A percentile compares a stretch with the other conserved stretches of the same genome.
Conservation (phyloP, 2,113 vertebrate genomes). For the Mesocricetus auratus region DNA sequence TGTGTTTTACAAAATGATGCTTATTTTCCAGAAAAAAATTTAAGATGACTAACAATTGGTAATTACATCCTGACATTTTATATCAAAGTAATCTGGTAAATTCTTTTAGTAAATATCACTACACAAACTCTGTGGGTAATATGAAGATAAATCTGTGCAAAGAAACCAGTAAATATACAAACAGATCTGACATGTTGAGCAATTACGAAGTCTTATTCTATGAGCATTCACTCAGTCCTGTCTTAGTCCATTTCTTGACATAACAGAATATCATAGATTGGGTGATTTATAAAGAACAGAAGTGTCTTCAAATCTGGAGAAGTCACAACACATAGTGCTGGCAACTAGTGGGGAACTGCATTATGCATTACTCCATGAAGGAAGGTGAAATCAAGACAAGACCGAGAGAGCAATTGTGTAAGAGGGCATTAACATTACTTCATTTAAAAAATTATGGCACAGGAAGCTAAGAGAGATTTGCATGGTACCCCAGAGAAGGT, state of each 20-base stretch:
- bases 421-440: background rate
- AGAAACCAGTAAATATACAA: background rate
- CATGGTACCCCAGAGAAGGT: too few relatives aligned
- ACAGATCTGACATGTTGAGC: background rate
- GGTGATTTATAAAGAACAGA: background rate
- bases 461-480: too few relatives aligned
- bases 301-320: background rate
- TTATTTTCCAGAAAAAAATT: background rate
- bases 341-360: background rate
- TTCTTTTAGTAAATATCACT: background rate
- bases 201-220: background rate
- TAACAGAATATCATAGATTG: too few relatives aligned
- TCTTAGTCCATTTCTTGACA: background rate
- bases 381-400: too few relatives aligned
- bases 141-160: background rate
- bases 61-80: background rate
- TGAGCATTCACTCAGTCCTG: background rate
- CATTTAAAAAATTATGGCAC: too few relatives aligned
- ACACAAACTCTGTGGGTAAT: background rate
- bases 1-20: background rate
- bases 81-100: background rate
- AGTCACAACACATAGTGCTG: background rate
- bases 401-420: accelerated
- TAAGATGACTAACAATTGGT: background rate
- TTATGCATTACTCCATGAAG: too few relatives aligned